Evolutionary conservation across 1,140 invertebrate species (phyloP), one percentile per base, ranked within the genome.

Genomic region (Notospermus geniculatus): DNA sequence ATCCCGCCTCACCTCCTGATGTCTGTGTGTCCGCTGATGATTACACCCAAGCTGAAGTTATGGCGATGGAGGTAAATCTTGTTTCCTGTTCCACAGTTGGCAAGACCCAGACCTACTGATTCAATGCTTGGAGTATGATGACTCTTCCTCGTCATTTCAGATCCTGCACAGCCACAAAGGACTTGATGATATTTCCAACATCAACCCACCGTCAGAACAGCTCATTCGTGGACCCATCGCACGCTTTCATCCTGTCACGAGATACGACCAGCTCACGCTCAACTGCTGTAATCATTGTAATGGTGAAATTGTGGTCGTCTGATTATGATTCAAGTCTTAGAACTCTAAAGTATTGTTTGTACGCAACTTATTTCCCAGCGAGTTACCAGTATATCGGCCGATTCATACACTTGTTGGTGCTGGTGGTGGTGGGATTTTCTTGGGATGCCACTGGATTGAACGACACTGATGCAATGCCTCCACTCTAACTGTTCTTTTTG

Each of bases 221-320:
- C 7, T 25, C 30, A 54, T 59, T 59, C 27, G n/a, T 2, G 19
- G 30, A 19, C 41, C 54, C 54, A 28, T 23, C 27, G 30, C 22
- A 56, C 62, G 75, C 7, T 79, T 69, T 59, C 76, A 78, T 60
- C 75, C 73, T 13, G 60, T 68, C 22, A 64, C 70, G 9, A 63
- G 68, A 11, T 73, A 72, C 61, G 78, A 80, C 46, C 74, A 78
- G 62, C 57, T 79, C 25, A 81, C 79, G 7, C 63, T 77, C 11
- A 75, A 76, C 63, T 82, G 80, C 58, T 82, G 80, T 65, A 54
- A 61, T 19, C 68, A 78, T 36, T 82, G 80, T 68, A 74, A 73
- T 62, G 80, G 80, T 11, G 80, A 82, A 30, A 78, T 82, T 52
- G 65, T 66, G 59, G 71, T 73, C 22, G 45, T 72, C 7, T 75